Percentiles rank a stretch among this genome's conserved stretches.
These are phyloP conservation scores for Drosophila navojoa DNA, from an alignment of 1,140 invertebrate species.

Conservation along the genomic window DNA sequence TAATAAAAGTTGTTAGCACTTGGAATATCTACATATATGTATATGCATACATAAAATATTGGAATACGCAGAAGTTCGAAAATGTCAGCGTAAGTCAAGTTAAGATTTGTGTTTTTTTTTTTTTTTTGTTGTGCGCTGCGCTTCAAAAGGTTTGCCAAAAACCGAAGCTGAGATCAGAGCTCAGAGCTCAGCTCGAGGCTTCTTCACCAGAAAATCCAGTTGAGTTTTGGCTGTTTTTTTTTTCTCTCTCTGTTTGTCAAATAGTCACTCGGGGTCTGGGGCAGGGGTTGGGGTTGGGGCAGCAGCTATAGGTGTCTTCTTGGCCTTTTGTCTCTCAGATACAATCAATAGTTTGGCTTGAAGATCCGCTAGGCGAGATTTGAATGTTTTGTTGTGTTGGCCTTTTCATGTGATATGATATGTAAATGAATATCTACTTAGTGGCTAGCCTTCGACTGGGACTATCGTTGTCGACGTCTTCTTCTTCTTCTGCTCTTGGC, in stretches of 20 bases:
- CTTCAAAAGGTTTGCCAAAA: constrained; percentile 14
- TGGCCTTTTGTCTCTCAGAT: constrained; percentile 18
- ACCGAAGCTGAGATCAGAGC: constrained; percentile 2
- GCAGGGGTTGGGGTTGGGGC: not conserved
- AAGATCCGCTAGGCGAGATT: constrained; percentile 14
- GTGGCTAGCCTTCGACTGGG: too few species aligned
- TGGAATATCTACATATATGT: constrained; percentile 1
- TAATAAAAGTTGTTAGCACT: not conserved
- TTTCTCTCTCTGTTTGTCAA: too few species aligned
- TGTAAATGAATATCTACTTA: too few species aligned
- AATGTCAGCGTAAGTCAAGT: constrained; percentile 49
- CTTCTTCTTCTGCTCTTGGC: not conserved
- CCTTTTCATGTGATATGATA: too few species aligned
- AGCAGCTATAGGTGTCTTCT: not conserved
- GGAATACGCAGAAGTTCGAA: constrained; percentile 12
- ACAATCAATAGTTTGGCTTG: constrained; percentile 20
- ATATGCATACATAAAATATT: not conserved
- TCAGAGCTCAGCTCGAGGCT: constrained; percentile 1
- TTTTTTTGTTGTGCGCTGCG: not conserved
- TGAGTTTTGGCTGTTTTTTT: not conserved
- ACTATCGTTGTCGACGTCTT: too few species aligned
- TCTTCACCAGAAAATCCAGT: constrained; percentile 10
- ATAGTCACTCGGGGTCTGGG: not conserved
- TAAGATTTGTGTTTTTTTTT: not conserved
- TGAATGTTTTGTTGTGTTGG: too few species aligned